Percentiles rank a stretch among this genome's conserved stretches.
These are phyloP conservation scores for Brienomyrus longianalis DNA, from an alignment of 2,113 vertebrate genomes.

Conservation along the genomic window DNA sequence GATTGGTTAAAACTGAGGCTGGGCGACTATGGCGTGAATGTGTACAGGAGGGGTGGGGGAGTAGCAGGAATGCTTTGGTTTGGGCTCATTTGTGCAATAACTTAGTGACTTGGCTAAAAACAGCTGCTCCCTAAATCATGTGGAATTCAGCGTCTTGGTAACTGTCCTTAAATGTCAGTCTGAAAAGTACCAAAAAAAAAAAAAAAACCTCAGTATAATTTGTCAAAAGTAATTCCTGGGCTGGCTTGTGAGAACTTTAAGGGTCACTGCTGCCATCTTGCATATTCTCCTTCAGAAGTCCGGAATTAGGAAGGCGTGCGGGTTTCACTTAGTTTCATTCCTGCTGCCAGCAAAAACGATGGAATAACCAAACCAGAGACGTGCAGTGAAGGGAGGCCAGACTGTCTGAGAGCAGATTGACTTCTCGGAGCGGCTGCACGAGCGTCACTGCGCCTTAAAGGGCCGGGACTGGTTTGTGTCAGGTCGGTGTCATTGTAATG, in stretches of 20 bases:
- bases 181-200: background rate
- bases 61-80: background rate
- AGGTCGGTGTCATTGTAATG: background rate
- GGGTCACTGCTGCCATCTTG: background rate
- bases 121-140: background rate
- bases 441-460: background rate
- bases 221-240: constrained; percentile 4
- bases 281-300: background rate
- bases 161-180: background rate
- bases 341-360: background rate
- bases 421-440: background rate
- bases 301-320: background rate
- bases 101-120: background rate
- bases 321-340: background rate
- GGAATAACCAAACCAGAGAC: background rate
- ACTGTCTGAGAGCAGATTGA: background rate
- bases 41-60: background rate
- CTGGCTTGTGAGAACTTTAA: background rate
- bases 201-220: background rate
- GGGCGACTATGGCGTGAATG: background rate
- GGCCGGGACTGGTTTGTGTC: background rate
- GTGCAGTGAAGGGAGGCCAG: background rate
- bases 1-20: background rate
- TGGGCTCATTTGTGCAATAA: constrained; percentile 5
- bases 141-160: background rate